Conservation (phyloP, 2,888 invertebrate species). For the Meiosimyza decipiens region DNA sequence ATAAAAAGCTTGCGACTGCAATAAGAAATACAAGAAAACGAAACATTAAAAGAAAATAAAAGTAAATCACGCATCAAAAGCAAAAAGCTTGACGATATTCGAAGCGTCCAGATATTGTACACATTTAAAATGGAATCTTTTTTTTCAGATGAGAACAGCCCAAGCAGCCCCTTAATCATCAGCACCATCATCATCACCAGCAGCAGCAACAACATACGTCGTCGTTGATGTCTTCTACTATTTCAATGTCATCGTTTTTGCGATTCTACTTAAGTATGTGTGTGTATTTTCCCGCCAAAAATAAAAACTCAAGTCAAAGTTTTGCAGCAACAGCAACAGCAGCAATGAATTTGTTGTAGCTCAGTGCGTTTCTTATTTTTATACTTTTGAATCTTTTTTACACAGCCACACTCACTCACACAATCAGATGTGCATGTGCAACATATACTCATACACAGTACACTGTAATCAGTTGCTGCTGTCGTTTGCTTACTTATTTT, state of each 20-base stretch:
- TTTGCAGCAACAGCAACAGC: background rate
- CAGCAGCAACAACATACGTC: background rate
- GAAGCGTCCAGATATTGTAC: constrained; percentile 5
- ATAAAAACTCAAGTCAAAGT: constrained; percentile 27
- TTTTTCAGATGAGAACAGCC: constrained; percentile 29
- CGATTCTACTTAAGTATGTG: constrained; percentile 10
- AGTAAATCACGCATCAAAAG: background rate
- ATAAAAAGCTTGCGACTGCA: background rate
- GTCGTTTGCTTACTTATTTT: background rate
- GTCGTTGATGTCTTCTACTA: background rate
- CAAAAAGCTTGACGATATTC: background rate
- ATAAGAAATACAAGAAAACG: background rate
- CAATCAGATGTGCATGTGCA: background rate
- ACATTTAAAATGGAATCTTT: constrained; percentile 34
- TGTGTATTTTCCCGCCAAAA: constrained; percentile 28
- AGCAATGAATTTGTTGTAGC: constrained; percentile 3
- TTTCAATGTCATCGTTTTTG: background rate
- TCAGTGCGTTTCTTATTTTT: constrained; percentile 2
- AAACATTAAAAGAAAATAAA: background rate
- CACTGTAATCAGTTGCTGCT: constrained; percentile 3
- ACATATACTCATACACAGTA: too few relatives aligned
- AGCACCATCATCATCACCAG: background rate
- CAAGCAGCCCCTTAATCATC: background rate
- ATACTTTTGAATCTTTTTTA: constrained; percentile 3
- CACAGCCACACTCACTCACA: background rate